phyloP scores from a whole-genome alignment of 2,797 vertebrate species.

The Propithecus perrieri region DNA sequence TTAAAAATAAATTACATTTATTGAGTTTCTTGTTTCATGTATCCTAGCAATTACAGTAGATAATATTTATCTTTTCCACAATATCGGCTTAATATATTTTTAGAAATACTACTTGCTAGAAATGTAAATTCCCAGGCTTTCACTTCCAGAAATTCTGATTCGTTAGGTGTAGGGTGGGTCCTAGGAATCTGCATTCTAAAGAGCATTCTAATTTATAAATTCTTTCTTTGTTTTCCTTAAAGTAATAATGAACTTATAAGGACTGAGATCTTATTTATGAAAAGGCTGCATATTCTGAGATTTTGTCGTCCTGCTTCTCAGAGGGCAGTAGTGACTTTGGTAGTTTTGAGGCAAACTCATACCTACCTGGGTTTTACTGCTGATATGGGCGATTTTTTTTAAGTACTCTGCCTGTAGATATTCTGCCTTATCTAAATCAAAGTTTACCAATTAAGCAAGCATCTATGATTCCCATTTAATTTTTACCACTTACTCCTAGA shows the following conservation, averaged over 20 bases:
- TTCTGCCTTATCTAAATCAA: slow-evolving; percentile 2
- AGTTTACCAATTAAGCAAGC: not conserved
- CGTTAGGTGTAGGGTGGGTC: not conserved
- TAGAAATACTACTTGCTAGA: not conserved
- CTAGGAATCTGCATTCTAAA: not conserved
- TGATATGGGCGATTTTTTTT: not conserved
- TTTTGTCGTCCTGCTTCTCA: not conserved
- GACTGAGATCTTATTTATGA: not conserved
- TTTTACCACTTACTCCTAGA: slow-evolving; percentile 27
- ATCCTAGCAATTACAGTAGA: not conserved
- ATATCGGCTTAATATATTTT: not conserved
- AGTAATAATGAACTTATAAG: not conserved
- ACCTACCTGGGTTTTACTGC: not conserved
- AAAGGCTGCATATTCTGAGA: not conserved
- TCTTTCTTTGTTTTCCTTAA: slow-evolving; percentile 6
- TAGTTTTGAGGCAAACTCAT: not conserved
- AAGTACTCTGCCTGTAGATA: not conserved
- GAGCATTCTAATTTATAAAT: slow-evolving; percentile 11
- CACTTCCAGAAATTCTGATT: not conserved
- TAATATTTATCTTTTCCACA: not conserved
- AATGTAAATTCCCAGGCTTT: not conserved
- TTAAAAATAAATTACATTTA: not conserved
- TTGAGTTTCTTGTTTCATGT: not conserved
- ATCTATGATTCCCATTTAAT: not conserved
- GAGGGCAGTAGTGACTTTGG: not conserved